Percentiles rank a stretch among this genome's conserved stretches.
phyloP scores from a whole-genome alignment of 1,140 invertebrate species.

The Drosophila truncata region DNA sequence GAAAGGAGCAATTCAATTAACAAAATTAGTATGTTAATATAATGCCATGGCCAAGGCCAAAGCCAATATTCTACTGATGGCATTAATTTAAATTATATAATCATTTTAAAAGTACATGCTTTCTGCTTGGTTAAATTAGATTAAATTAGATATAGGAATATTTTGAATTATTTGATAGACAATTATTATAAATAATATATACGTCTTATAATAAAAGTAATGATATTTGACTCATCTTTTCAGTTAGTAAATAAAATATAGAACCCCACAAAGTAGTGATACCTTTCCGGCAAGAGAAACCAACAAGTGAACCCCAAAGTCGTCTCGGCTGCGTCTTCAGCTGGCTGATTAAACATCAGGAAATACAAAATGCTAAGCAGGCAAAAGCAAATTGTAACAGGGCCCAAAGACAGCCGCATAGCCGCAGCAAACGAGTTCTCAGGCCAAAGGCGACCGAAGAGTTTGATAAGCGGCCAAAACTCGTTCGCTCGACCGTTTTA shows the following conservation, averaged over 20 bases:
- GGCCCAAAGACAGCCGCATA: constrained; percentile 45
- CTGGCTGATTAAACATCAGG: constrained; percentile 76
- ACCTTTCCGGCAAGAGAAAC: constrained; percentile 3
- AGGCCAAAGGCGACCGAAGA: constrained; percentile 38
- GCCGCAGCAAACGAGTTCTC: constrained; percentile 61
- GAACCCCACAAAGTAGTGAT: neutral
- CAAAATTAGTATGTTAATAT: neutral
- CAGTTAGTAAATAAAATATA: too few relatives aligned
- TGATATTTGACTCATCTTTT: too few relatives aligned
- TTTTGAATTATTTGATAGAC: neutral
- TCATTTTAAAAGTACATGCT: too few relatives aligned
- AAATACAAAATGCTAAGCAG: constrained; percentile 81
- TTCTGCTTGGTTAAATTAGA: neutral
- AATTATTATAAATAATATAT: neutral
- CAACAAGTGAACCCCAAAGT: constrained; percentile 49
- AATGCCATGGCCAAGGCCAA: constrained; percentile 1
- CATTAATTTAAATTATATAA: too few relatives aligned
- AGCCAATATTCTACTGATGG: neutral
- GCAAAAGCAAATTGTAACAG: constrained; percentile 79
- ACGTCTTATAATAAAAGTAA: too few relatives aligned
- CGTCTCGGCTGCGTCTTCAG: constrained; percentile 37
- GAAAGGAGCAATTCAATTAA: neutral
- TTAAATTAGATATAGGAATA: too few relatives aligned
- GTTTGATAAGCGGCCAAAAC: constrained; percentile 69
- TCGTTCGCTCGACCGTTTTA: constrained; percentile 63